Evolutionary conservation across 2,113 vertebrate genomes (phyloP).

Genomic region (Tympanuchus pallidicinctus): DNA sequence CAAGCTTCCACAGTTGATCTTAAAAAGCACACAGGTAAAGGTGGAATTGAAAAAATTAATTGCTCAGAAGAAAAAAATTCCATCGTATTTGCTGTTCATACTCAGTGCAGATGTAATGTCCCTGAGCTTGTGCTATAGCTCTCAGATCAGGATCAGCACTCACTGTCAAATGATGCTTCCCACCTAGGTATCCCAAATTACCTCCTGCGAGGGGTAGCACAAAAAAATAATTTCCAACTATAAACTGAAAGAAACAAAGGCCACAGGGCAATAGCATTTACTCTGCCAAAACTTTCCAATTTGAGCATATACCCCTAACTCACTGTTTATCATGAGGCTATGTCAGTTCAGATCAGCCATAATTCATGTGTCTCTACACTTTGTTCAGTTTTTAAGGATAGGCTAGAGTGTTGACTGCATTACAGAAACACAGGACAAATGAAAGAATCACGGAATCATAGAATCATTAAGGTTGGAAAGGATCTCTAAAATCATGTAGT

Average conservation of each 20-base stretch:
- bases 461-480: no score
- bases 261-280: neutral
- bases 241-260: neutral
- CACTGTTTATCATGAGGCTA: fast-evolving
- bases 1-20: neutral
- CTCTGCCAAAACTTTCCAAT: neutral
- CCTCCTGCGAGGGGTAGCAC: no score
- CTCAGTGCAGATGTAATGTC: neutral
- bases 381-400: neutral
- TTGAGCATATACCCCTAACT: neutral
- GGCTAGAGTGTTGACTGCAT: neutral
- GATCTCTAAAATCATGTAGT: no score
- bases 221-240: neutral
- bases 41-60: neutral
- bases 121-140: neutral
- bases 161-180: neutral
- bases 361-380: neutral
- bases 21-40: neutral
- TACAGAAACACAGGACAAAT: neutral
- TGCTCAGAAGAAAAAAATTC: neutral
- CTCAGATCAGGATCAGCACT: neutral
- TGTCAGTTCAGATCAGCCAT: neutral
- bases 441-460: neutral
- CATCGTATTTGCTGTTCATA: neutral
- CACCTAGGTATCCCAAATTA: neutral